Conservation (phyloP, 2,113 vertebrate species). For the Chamaetylas fuelleborni region DNA sequence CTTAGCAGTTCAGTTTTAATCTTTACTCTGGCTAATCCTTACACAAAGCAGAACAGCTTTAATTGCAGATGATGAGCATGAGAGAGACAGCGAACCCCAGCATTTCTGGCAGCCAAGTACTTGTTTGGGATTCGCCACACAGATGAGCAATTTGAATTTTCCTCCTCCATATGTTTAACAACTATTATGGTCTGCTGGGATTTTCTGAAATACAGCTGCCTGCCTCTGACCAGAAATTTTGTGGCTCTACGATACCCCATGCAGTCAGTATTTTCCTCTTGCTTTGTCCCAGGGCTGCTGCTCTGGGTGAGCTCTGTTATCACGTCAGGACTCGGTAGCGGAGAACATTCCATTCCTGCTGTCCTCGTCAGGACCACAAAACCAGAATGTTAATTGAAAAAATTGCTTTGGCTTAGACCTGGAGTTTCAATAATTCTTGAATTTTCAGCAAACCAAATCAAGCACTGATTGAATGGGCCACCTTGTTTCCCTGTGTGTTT, state of each 20-base stretch:
- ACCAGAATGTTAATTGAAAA: background rate
- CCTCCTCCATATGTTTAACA: background rate
- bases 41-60: slow-evolving; percentile 17
- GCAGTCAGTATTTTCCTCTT: background rate
- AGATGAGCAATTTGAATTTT: slow-evolving; percentile 15
- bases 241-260: background rate
- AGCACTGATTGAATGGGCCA: background rate
- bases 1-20: background rate
- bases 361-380: background rate
- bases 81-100: background rate
- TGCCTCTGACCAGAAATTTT: background rate
- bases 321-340: rapidly evolving
- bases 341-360: slow-evolving; percentile 36
- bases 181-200: background rate
- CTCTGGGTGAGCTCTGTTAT: background rate
- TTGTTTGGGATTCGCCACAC: background rate
- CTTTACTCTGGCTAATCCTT: background rate
- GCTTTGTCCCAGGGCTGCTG: background rate
- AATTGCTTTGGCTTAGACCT: background rate
- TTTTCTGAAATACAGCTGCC: slow-evolving; percentile 3
- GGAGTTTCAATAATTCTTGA: background rate
- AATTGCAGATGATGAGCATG: background rate
- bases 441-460: background rate
- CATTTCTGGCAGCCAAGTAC: background rate
- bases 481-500: background rate